Evolutionary conservation across 2,888 invertebrate genomes (phyloP).

Genomic region (Anoplius nigerrimus): DNA sequence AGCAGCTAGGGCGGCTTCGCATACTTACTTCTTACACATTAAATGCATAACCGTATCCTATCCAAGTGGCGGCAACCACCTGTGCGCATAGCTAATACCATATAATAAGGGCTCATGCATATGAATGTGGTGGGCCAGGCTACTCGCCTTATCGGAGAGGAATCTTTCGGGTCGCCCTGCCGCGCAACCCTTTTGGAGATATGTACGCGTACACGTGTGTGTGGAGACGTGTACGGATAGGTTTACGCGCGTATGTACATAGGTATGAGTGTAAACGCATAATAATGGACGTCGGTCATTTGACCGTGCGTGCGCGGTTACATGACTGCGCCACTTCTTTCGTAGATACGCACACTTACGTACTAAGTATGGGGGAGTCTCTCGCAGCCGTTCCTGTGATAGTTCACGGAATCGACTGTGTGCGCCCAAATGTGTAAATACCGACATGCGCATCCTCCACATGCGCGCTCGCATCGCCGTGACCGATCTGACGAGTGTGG

Average conservation of each 20-base stretch:
- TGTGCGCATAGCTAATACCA: constrained; percentile 74
- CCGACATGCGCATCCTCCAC: not conserved
- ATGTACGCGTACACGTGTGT: not conserved
- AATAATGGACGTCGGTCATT: constrained; percentile 40
- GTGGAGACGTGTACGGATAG: not conserved
- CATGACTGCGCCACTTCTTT: constrained; percentile 29
- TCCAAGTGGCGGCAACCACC: constrained; percentile 68
- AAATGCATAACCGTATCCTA: constrained; percentile 57
- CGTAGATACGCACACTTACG: constrained; percentile 27
- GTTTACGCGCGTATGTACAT: constrained; percentile 18
- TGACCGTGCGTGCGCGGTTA: constrained; percentile 36
- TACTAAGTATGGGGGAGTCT: not conserved
- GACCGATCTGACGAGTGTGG: constrained; percentile 21
- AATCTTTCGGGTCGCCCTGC: constrained; percentile 22
- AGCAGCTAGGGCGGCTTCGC: constrained; percentile 46
- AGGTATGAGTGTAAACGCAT: constrained; percentile 24
- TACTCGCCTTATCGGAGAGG: constrained; percentile 58
- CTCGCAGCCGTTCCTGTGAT: too few species aligned
- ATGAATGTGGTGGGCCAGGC: constrained; percentile 70
- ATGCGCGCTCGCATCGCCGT: constrained; percentile 20
- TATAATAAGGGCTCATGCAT: constrained; percentile 72
- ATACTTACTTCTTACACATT: constrained; percentile 62
- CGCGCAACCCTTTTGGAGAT: constrained; percentile 60
- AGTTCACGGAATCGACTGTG: too few species aligned
- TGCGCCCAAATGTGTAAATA: constrained; percentile 7